phyloP scores from a whole-genome alignment of 2,113 vertebrate species.

The Eublepharis macularius region DNA sequence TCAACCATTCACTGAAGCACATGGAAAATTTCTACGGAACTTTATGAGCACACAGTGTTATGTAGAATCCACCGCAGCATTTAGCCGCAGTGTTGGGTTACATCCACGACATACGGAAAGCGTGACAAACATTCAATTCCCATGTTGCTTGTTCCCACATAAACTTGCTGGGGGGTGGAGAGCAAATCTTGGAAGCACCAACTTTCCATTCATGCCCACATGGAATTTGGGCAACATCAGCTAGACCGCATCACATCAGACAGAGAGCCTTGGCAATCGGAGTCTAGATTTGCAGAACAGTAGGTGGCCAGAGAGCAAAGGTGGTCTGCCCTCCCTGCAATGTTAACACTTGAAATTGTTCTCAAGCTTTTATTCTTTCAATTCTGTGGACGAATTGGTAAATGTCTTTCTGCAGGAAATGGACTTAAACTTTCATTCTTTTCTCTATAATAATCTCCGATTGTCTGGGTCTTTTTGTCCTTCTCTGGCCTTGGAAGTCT shows the following conservation, averaged over 20 bases:
- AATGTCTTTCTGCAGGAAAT: not conserved
- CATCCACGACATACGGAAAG: not conserved
- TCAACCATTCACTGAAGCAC: conserved; percentile 32
- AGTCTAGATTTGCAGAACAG: not conserved
- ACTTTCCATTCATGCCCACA: not conserved
- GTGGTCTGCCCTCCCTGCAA: not conserved
- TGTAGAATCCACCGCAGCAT: not conserved
- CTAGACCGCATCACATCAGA: rapidly evolving
- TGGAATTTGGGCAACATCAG: not conserved
- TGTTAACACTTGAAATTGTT: not conserved
- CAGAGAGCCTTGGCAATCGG: not conserved
- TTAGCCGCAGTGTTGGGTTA: not conserved
- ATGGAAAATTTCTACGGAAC: not conserved
- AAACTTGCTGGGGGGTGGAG: not conserved
- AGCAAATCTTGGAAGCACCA: not conserved
- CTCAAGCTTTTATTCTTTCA: too few species aligned
- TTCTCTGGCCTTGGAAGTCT: not conserved
- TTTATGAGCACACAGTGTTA: not conserved
- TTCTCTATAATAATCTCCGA: not conserved
- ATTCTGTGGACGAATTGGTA: too few species aligned
- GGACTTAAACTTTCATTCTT: not conserved
- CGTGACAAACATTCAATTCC: not conserved
- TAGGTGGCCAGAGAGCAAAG: not conserved
- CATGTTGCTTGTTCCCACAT: not conserved
- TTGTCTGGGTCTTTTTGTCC: not conserved